Conservation (phyloP, 2,888 invertebrate genomes). For the Erebia palarica region DNA sequence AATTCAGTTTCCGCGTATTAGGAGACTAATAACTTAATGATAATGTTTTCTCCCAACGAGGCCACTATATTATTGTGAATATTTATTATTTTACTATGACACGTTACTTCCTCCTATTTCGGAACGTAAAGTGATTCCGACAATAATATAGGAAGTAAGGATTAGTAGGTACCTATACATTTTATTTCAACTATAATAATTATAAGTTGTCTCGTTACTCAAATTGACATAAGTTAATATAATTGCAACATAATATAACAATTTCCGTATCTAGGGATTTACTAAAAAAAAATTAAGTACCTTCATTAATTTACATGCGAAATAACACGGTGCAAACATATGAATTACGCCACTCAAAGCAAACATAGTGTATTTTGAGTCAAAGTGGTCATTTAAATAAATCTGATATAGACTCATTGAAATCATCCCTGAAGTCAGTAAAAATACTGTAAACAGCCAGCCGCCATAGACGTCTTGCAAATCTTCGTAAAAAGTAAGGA, state of each 20-base stretch:
- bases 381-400: constrained; percentile 52
- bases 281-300: constrained; percentile 43
- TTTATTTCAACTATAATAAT: background rate
- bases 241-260: background rate
- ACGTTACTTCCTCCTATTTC: background rate
- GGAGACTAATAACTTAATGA: background rate
- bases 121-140: background rate
- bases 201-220: background rate
- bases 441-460: constrained; percentile 61
- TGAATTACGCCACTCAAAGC: constrained; percentile 56
- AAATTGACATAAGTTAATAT: background rate
- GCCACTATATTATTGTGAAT: background rate
- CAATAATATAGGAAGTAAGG: background rate
- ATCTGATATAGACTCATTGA: constrained; percentile 63
- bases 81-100: background rate
- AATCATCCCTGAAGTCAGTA: constrained; percentile 57
- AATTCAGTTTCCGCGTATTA: background rate
- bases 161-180: background rate
- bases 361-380: constrained; percentile 59
- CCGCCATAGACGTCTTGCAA: constrained; percentile 60
- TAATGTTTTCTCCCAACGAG: background rate
- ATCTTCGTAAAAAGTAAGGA: constrained; percentile 53
- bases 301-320: constrained; percentile 57
- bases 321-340: constrained; percentile 63
- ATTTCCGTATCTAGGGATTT: background rate